These are phyloP conservation scores for Melikaiella ostensackeni DNA, from an alignment of 2,888 invertebrate genomes.

Conservation along the genomic window DNA sequence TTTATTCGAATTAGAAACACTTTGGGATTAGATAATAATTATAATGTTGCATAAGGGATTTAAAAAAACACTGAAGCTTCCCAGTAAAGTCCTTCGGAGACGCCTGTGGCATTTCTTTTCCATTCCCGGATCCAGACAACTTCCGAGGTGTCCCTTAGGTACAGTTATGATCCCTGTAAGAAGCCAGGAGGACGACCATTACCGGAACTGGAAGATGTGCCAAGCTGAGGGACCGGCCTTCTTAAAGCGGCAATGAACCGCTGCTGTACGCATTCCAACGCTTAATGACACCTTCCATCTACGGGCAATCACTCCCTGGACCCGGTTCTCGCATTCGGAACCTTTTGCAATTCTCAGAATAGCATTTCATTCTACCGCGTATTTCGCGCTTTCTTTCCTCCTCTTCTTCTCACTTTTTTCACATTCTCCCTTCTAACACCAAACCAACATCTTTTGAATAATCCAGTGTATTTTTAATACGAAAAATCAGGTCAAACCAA, in stretches of 20 bases:
- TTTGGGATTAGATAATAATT: neutral
- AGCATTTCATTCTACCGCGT: neutral
- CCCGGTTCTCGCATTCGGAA: neutral
- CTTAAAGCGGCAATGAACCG: slow-evolving; percentile 15
- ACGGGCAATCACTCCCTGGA: slow-evolving; percentile 9
- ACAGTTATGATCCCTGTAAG: slow-evolving; percentile 21
- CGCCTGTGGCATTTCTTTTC: neutral
- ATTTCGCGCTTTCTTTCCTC: slow-evolving; percentile 2
- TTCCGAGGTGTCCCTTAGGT: slow-evolving; percentile 11
- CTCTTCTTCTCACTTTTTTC: neutral
- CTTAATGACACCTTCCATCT: slow-evolving; percentile 13
- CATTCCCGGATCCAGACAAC: neutral
- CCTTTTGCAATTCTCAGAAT: slow-evolving; percentile 19
- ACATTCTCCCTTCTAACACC: neutral
- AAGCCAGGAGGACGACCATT: slow-evolving; percentile 12
- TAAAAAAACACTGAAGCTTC: neutral
- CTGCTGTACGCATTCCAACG: slow-evolving; percentile 13
- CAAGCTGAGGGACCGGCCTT: slow-evolving; percentile 7
- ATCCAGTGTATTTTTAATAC: too few species aligned
- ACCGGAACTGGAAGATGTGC: slow-evolving; percentile 18
- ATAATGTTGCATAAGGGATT: neutral
- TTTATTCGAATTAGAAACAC: neutral
- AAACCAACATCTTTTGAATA: neutral
- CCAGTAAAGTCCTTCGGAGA: neutral
- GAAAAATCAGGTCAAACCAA: neutral